Conservation (phyloP, 1,140 invertebrate genomes). For the Heterodera schachtii region DNA sequence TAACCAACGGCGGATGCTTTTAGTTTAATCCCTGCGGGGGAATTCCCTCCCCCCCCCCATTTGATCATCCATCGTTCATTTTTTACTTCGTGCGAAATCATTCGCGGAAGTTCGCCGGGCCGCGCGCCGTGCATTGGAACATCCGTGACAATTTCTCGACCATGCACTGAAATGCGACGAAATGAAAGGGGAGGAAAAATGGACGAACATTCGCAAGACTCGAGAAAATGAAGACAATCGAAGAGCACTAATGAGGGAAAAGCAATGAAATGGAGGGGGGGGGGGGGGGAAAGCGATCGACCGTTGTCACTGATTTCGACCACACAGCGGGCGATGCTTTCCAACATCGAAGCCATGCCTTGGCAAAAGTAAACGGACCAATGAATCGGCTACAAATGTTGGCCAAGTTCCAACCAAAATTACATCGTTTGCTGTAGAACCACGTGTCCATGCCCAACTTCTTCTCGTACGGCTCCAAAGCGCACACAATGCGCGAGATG, state of each 20-base stretch:
- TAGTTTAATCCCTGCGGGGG: neutral
- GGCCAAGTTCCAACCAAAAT: neutral
- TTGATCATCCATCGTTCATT: too few relatives aligned
- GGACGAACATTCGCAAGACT: constrained; percentile 78
- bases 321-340: constrained; percentile 77
- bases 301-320: constrained; percentile 79
- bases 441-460: constrained; percentile 94
- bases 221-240: constrained; percentile 87
- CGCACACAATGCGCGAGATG: constrained; percentile 93
- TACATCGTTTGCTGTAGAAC: constrained; percentile 94
- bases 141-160: constrained; percentile 80
- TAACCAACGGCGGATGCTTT: neutral
- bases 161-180: constrained; percentile 70
- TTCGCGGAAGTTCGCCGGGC: constrained; percentile 64
- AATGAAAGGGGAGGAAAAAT: neutral
- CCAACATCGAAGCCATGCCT: constrained; percentile 80
- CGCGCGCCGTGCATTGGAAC: constrained; percentile 81
- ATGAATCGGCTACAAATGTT: neutral
- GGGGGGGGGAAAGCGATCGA: constrained; percentile 76
- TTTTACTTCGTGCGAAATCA: constrained; percentile 18
- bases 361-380: neutral
- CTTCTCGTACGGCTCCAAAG: constrained; percentile 89
- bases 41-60: neutral
- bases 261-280: constrained; percentile 71
- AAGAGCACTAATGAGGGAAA: constrained; percentile 78